Evolutionary conservation across 2,797 vertebrate genomes (phyloP), one percentile per base, ranked within the genome.

Genomic region (Valencia hispanica): DNA sequence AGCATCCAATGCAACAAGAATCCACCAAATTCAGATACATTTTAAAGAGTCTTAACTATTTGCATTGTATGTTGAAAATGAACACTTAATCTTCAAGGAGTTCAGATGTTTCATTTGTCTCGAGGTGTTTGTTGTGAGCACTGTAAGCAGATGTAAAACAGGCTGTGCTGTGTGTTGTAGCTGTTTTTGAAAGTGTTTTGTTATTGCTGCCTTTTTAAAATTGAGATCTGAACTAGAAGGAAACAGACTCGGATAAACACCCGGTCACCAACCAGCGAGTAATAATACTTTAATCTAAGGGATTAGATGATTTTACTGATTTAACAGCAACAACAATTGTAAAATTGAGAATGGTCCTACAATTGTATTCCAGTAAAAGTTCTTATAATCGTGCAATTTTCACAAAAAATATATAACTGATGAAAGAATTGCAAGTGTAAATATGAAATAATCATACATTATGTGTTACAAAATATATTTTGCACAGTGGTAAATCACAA

Each of bases 341-440:
- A 30, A 69, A 53, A 45, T 70, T 73, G 48, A 70, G 22, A 70
- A 48, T 53, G 20, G 6, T 75, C 32, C 70, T 74, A 43, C 77
- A 76, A 82, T 73, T 85, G 81, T 85, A 85, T 86, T 89, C 55
- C 73, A 70, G 76, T 80, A 72, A 39, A 78, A 80, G 74, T 75
- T 81, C 70, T 89, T 81, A 75, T 80, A 83, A 65, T 77, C 53
- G 68, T 74, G 39, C 48, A 68, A 61, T 45, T 55, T 47, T 61
- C 61, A 53, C 71, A 20, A 27, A 61, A 57, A 36, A 30, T 12
- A 41, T 48, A 68, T 27, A 45, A 27, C 11, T 45, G 14, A 43
- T 43, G 59, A 75, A 51, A 17, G 32, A 51, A 77, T 70, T 73
- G 75, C 73, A 57, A 78, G 77, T 72, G 81, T 88, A 63, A 57